Percentiles rank a stretch among this genome's conserved stretches.
Evolutionary conservation across 2,797 vertebrate species (phyloP).

Genomic region (Cyclura pinguis): DNA sequence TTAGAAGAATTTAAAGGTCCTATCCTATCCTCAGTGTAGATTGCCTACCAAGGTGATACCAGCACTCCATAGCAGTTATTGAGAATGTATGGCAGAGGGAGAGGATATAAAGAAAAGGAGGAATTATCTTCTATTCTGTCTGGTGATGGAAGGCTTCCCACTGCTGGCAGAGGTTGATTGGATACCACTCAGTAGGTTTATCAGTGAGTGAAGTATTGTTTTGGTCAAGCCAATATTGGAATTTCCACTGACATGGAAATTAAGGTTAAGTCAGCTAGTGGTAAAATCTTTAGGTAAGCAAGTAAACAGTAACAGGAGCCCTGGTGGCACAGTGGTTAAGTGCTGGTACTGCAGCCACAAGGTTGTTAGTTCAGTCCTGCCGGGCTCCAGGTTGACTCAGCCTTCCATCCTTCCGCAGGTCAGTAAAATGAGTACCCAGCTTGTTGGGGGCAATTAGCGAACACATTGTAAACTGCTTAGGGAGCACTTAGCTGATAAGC

Average conservation of each 20-base stretch:
- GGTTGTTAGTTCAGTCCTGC: too few relatives aligned
- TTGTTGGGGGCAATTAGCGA: too few relatives aligned
- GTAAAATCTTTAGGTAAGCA: neutral
- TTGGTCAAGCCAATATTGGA: neutral
- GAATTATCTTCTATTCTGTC: neutral
- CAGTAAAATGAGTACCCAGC: too few relatives aligned
- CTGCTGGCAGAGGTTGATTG: neutral
- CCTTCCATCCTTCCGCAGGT: too few relatives aligned
- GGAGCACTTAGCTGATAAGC: too few relatives aligned
- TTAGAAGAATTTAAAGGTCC: neutral
- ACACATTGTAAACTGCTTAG: too few relatives aligned
- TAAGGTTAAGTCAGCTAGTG: neutral
- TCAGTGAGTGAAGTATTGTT: neutral
- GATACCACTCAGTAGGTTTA: neutral
- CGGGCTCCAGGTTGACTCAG: too few relatives aligned
- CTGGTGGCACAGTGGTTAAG: too few relatives aligned
- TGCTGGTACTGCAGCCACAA: too few relatives aligned
- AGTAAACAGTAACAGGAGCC: too few relatives aligned
- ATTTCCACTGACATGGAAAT: neutral
- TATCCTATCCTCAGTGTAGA: too few relatives aligned
- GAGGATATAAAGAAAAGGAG: neutral
- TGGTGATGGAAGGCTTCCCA: neutral
- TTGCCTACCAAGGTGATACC: too few relatives aligned
- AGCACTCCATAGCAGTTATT: neutral
- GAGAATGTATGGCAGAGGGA: neutral